Evolutionary conservation across 2,888 invertebrate genomes (phyloP).

Genomic region (Helicoverpa assulta): DNA sequence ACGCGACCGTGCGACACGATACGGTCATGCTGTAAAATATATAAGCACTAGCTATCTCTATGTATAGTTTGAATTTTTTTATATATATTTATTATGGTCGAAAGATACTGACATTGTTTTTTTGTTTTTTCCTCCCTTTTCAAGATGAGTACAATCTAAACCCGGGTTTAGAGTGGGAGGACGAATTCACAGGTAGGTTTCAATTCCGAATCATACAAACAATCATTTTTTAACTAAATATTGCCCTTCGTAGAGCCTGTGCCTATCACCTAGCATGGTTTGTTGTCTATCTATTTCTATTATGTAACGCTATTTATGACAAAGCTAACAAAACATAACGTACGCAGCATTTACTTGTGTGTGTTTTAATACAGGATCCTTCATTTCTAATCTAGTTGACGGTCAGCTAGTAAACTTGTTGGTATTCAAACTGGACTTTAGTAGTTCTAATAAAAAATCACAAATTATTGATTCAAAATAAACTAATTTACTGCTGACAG

Average conservation of each 20-base stretch:
- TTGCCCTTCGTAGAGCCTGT: conserved; percentile 88
- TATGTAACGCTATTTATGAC: conserved; percentile 71
- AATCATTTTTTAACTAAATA: conserved; percentile 83
- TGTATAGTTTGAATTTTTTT: conserved; percentile 82
- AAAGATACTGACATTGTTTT: conserved; percentile 90
- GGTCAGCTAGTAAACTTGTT: conserved; percentile 43
- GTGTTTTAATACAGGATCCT: conserved; percentile 69
- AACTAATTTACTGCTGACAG: conserved; percentile 47
- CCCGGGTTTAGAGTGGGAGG: conserved; percentile 99
- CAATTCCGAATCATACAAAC: conserved; percentile 87
- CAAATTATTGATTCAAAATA: no score
- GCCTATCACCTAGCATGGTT: conserved; percentile 88
- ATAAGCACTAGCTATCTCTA: conserved; percentile 86
- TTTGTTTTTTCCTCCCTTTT: conserved; percentile 92
- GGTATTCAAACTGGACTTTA: conserved; percentile 6
- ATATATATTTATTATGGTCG: conserved; percentile 80
- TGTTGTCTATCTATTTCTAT: conserved; percentile 82
- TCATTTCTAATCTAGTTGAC: conserved; percentile 50
- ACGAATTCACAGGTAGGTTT: conserved; percentile 99
- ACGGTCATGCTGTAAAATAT: conserved; percentile 86
- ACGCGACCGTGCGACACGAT: conserved; percentile 70
- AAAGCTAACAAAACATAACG: conserved; percentile 80
- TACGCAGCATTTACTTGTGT: conserved; percentile 66
- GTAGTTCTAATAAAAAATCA: neutral
- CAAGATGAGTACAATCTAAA: conserved; percentile 99